Evolutionary conservation across 2,113 vertebrate genomes (phyloP).

Genomic region (Malurus cyaneus): DNA sequence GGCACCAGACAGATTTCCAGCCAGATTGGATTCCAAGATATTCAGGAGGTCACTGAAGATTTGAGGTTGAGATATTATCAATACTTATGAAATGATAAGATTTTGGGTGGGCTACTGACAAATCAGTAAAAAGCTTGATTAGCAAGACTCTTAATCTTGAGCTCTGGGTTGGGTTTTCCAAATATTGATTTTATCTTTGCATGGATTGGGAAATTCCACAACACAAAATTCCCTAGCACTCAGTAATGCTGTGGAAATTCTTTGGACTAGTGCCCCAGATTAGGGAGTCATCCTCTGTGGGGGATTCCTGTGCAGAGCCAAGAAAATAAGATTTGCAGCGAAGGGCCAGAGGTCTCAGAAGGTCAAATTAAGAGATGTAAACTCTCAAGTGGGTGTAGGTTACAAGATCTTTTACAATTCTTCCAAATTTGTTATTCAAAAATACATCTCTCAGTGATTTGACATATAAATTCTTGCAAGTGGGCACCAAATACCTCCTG

Average conservation of each 20-base stretch:
- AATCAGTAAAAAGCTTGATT: neutral
- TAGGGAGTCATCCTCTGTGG: neutral
- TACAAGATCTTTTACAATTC: neutral
- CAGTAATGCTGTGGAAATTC: neutral
- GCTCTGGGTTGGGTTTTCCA: neutral
- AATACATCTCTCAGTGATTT: neutral
- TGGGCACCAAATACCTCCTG: fast-evolving
- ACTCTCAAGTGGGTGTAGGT: neutral
- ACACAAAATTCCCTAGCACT: neutral
- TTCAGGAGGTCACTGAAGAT: neutral
- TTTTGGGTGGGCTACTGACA: neutral
- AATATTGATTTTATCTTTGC: neutral
- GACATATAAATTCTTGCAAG: neutral
- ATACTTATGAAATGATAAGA: neutral
- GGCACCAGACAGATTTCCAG: neutral
- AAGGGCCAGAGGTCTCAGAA: neutral
- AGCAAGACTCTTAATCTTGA: neutral
- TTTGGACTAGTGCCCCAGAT: neutral
- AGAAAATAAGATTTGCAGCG: neutral
- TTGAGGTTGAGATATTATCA: neutral
- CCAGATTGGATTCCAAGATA: neutral
- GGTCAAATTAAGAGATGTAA: neutral
- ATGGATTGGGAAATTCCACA: neutral
- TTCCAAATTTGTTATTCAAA: neutral
- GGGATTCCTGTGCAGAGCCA: neutral